phyloP scores from a whole-genome alignment of 2,797 vertebrate species.

The Gallinago nigripennis region DNA sequence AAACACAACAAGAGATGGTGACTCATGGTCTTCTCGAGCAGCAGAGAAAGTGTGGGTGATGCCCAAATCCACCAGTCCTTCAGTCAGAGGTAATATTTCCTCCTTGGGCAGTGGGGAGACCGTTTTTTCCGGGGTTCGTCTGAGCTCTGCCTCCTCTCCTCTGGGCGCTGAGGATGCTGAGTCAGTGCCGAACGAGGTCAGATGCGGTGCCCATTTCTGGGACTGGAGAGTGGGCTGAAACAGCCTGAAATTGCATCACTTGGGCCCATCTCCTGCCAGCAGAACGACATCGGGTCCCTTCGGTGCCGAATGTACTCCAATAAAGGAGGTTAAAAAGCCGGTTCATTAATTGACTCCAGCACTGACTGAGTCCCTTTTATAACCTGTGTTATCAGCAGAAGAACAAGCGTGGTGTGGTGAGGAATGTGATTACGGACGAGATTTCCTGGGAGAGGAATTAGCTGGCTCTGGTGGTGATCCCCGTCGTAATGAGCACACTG shows the following conservation, averaged over 20 bases:
- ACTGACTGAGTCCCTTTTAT: slow-evolving; percentile 77
- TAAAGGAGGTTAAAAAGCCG: slow-evolving; percentile 82
- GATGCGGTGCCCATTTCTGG: background rate
- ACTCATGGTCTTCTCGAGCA: background rate
- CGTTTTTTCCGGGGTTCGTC: background rate
- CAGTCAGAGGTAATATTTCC: background rate
- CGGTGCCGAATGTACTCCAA: slow-evolving; percentile 69
- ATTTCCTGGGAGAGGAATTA: slow-evolving; percentile 87
- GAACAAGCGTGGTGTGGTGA: slow-evolving; percentile 76
- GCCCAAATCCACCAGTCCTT: background rate
- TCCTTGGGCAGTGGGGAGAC: background rate
- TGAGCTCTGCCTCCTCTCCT: background rate
- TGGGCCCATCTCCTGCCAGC: slow-evolving; percentile 70
- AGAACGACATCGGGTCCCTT: slow-evolving; percentile 62
- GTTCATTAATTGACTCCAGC: slow-evolving; percentile 80
- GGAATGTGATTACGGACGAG: slow-evolving; percentile 82
- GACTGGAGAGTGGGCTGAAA: slow-evolving; percentile 66
- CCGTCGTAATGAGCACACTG: slow-evolving; percentile 80
- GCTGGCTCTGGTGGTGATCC: slow-evolving; percentile 77
- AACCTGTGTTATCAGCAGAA: slow-evolving; percentile 86
- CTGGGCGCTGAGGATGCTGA: slow-evolving; percentile 10
- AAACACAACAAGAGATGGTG: background rate
- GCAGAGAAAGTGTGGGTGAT: background rate
- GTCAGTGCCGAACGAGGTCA: slow-evolving; percentile 70
- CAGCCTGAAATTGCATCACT: slow-evolving; percentile 56